Conservation (phyloP, 2,113 vertebrate species). For the Agapornis roseicollis region DNA sequence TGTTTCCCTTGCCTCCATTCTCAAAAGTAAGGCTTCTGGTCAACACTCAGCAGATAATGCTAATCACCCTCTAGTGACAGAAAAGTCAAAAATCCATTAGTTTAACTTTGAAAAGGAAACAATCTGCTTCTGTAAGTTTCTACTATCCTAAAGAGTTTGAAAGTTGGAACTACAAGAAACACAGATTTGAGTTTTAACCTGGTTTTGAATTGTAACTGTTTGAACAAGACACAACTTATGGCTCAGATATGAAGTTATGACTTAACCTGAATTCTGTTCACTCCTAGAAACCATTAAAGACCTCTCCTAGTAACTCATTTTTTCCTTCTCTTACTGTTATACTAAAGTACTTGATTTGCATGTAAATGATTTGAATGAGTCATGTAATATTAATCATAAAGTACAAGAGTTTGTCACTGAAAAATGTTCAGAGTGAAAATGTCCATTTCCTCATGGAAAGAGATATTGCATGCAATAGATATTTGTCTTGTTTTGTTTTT, state of each 20-base stretch:
- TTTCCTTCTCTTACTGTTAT: background rate
- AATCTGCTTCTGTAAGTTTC: background rate
- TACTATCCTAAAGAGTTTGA: background rate
- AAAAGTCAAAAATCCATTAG: background rate
- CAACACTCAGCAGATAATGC: background rate
- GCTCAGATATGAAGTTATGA: background rate
- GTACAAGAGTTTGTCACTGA: background rate
- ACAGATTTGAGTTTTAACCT: background rate
- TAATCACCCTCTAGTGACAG: background rate
- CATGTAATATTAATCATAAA: background rate
- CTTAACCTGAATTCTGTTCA: background rate
- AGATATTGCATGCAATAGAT: background rate
- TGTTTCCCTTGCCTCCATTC: background rate
- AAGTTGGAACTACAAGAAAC: background rate
- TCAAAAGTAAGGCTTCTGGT: background rate
- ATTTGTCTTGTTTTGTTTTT: background rate
- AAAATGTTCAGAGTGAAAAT: background rate
- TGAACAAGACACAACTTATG: background rate
- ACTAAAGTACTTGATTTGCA: background rate
- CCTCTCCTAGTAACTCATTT: background rate
- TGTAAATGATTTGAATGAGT: fast-evolving
- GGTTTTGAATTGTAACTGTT: background rate
- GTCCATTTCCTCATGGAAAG: background rate
- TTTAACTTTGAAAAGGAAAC: background rate
- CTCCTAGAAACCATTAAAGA: background rate